Evolutionary conservation across 2,113 vertebrate species (phyloP).

Genomic region (Physeter macrocephalus): DNA sequence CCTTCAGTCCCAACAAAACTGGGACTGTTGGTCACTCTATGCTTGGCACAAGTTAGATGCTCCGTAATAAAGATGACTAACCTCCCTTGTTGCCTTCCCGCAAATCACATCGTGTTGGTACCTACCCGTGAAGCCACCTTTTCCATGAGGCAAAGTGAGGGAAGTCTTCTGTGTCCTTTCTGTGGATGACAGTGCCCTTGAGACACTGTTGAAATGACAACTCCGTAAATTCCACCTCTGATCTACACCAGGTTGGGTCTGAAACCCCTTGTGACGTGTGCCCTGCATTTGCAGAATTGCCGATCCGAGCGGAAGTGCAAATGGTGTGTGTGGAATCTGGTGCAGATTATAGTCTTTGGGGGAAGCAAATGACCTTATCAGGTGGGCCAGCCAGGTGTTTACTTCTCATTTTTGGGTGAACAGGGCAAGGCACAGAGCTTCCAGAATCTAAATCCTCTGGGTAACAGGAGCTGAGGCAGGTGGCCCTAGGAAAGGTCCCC

Average conservation of each 20-base stretch:
- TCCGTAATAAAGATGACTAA: neutral
- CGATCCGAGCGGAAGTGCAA: too few relatives aligned
- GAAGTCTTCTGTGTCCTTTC: neutral
- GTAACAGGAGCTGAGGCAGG: neutral
- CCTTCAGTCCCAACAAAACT: neutral
- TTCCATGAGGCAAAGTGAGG: neutral
- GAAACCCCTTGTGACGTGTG: neutral
- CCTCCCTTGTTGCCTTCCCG: too few relatives aligned
- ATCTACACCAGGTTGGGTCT: neutral
- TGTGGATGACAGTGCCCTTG: neutral
- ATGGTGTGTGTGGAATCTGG: accelerated
- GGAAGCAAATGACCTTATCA: neutral
- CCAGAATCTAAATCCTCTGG: neutral
- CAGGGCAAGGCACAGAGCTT: neutral
- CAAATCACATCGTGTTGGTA: accelerated
- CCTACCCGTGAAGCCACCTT: neutral
- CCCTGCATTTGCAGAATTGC: neutral
- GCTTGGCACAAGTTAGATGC: neutral
- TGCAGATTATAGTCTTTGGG: neutral
- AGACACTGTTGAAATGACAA: neutral
- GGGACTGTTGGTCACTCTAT: neutral
- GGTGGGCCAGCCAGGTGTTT: neutral
- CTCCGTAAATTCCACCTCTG: neutral
- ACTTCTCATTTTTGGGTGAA: neutral
- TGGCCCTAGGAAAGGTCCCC: neutral